These are phyloP conservation scores for Trichonephila clavipes DNA, from an alignment of 1,140 invertebrate species.

Conservation along the genomic window DNA sequence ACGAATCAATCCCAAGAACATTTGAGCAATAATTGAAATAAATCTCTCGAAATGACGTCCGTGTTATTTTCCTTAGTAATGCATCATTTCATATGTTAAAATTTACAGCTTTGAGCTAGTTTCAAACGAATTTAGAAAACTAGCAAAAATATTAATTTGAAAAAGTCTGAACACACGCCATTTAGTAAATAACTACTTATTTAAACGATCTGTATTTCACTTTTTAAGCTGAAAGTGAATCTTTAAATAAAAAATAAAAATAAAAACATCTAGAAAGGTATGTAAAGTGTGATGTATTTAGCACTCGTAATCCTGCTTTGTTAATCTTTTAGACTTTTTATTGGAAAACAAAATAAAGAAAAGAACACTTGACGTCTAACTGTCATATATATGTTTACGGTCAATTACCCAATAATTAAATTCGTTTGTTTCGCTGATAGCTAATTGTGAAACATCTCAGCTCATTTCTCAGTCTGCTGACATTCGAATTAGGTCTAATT, in stretches of 20 bases:
- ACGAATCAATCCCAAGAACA: too few species aligned
- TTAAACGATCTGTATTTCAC: too few species aligned
- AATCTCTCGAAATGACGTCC: too few species aligned
- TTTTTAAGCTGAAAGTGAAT: neutral
- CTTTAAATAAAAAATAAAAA: neutral
- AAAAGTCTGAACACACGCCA: too few species aligned
- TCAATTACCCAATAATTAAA: constrained; percentile 34
- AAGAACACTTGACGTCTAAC: neutral
- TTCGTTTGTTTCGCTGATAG: neutral
- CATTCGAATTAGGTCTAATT: neutral
- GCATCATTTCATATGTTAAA: too few species aligned
- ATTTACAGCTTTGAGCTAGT: too few species aligned
- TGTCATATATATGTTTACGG: constrained; percentile 1
- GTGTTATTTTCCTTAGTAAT: too few species aligned
- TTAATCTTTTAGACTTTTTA: neutral
- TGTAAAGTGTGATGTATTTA: neutral
- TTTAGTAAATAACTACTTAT: too few species aligned
- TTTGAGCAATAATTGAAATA: too few species aligned
- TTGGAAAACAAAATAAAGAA: neutral
- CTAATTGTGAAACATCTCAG: constrained; percentile 15
- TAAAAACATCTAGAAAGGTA: neutral
- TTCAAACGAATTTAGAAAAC: too few species aligned
- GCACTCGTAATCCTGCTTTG: neutral
- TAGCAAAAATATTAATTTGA: too few species aligned
- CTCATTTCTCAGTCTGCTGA: constrained; percentile 2